Percentiles rank a stretch among this genome's conserved stretches.
Conservation (phyloP, 2,113 vertebrate species). For the Dendrocopos noguchii region DNA sequence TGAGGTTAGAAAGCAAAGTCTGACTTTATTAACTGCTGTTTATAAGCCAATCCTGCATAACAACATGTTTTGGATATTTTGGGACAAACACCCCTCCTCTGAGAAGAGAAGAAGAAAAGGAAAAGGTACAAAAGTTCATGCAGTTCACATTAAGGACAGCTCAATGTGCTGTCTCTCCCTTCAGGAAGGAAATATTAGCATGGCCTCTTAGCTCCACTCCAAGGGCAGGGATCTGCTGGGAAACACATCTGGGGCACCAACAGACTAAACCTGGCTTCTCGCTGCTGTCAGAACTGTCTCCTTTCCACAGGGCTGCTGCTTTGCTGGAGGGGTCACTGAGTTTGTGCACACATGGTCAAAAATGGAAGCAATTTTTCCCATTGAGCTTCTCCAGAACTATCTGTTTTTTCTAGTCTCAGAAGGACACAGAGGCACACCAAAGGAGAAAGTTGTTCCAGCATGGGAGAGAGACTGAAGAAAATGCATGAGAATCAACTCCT, state of each 20-base stretch:
- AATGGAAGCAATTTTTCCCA: background rate
- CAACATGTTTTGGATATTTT: conserved; percentile 8
- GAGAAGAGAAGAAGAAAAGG: conserved; percentile 44
- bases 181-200: conserved; percentile 49
- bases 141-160: conserved; percentile 55
- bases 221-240: background rate
- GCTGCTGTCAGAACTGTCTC: background rate
- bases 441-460: background rate
- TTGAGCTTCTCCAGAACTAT: background rate
- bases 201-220: conserved; percentile 5
- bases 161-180: background rate
- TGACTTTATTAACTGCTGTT: conserved; percentile 21
- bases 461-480: background rate
- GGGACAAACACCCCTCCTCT: conserved; percentile 32
- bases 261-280: background rate
- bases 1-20: background rate
- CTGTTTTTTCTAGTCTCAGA: background rate
- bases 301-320: background rate
- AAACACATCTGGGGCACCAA: conserved; percentile 13
- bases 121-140: conserved; percentile 58
- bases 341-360: accelerated
- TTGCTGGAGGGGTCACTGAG: background rate
- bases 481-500: background rate
- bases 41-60: background rate
- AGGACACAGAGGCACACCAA: background rate